These are phyloP conservation scores for Misgurnus mizolepis DNA, from an alignment of 2,113 vertebrate species.

Conservation along the genomic window DNA sequence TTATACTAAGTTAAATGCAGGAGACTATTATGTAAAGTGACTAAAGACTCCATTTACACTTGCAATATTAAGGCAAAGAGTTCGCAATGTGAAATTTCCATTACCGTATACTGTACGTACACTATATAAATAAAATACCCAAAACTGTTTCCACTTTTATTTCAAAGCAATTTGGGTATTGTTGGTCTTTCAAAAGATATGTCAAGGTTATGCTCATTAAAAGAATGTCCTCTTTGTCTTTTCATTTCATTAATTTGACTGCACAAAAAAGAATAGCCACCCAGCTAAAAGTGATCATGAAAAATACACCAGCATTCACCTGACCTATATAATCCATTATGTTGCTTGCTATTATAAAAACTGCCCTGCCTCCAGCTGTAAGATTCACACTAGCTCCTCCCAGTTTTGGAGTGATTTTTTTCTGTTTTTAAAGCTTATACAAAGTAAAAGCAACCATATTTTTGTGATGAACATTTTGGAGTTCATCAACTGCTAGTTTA, in stretches of 20 bases:
- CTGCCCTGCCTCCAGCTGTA: constrained; percentile 70
- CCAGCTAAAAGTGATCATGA: constrained; percentile 79
- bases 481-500: too few relatives aligned
- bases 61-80: too few relatives aligned
- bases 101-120: too few relatives aligned
- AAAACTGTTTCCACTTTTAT: constrained; percentile 32
- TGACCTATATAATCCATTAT: constrained; percentile 83
- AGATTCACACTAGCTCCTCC: constrained; percentile 65
- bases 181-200: constrained; percentile 63
- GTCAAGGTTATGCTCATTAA: constrained; percentile 52
- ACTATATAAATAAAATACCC: neutral
- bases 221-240: constrained; percentile 37
- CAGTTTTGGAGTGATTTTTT: constrained; percentile 6
- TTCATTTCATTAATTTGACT: constrained; percentile 51
- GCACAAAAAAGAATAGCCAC: constrained; percentile 69
- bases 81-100: too few relatives aligned
- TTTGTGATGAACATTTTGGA: too few relatives aligned
- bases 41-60: neutral
- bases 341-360: constrained; percentile 76
- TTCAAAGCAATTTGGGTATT: constrained; percentile 18
- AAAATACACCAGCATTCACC: constrained; percentile 77
- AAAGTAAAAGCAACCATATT: too few relatives aligned
- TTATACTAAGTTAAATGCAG: constrained; percentile 32
- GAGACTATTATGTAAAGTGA: constrained; percentile 14
- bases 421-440: neutral